Conservation (phyloP, 2,797 vertebrate genomes). For the Thamnophis elegans region DNA sequence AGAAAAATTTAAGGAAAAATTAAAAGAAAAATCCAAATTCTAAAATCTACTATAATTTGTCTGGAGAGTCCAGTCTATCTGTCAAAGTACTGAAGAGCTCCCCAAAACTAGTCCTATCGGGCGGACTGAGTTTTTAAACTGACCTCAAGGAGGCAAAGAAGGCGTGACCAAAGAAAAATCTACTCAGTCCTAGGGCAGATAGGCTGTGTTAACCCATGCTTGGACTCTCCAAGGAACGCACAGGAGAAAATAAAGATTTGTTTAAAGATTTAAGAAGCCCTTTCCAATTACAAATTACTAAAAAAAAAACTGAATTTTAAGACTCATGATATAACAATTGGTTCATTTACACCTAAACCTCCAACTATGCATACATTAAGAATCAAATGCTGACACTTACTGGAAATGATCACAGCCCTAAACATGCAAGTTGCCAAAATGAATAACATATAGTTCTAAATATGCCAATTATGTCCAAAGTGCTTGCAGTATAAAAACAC, state of each 20-base stretch:
- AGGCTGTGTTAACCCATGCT: no score
- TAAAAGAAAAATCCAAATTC: no score
- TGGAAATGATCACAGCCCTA: background rate
- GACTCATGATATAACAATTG: background rate
- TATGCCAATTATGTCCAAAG: background rate
- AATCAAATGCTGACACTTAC: background rate
- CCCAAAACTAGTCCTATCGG: no score
- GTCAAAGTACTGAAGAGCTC: no score
- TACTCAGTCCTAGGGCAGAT: no score
- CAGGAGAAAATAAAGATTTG: background rate
- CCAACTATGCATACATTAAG: background rate
- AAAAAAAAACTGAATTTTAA: background rate
- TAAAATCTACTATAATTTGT: no score
- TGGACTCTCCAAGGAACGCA: no score
- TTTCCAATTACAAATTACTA: background rate
- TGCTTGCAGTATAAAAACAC: background rate
- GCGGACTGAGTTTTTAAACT: no score
- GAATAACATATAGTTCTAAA: background rate
- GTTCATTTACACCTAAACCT: background rate
- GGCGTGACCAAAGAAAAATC: no score
- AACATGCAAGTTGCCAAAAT: background rate
- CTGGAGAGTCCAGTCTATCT: no score
- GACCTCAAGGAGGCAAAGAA: no score
- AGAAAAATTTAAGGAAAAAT: no score
- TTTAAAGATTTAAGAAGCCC: background rate